These are phyloP conservation scores for Xenopus tropicalis DNA, from an alignment of 2,113 vertebrate species.

Conservation along the genomic window UCB_Xtro_10.0 CM004449.2:98495501-98496000, in stretches of 20 bases:
- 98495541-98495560: no score
- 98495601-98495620: no score
- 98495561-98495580: no score
- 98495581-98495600: no score
- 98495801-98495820: constrained; percentile 69
- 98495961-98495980: constrained; percentile 45
- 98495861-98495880: constrained; percentile 83
- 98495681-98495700: no score
- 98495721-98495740: constrained; percentile 96
- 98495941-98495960: constrained; percentile 35
- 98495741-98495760: constrained; percentile 94
- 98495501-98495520: no score
- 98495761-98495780: constrained; percentile 98
- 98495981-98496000: constrained; percentile 20
- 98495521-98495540: no score
- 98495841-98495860: constrained; percentile 57
- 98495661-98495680: no score
- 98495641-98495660: no score
- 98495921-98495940: constrained; percentile 1
- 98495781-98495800: constrained; percentile 99
- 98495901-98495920: constrained; percentile 18
- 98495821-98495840: constrained; percentile 41
- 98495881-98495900: constrained; percentile 54
- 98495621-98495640: no score
- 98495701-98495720: constrained; percentile 65